Evolutionary conservation across 2,797 vertebrate species (phyloP).

Genomic region (Molothrus ater): DNA sequence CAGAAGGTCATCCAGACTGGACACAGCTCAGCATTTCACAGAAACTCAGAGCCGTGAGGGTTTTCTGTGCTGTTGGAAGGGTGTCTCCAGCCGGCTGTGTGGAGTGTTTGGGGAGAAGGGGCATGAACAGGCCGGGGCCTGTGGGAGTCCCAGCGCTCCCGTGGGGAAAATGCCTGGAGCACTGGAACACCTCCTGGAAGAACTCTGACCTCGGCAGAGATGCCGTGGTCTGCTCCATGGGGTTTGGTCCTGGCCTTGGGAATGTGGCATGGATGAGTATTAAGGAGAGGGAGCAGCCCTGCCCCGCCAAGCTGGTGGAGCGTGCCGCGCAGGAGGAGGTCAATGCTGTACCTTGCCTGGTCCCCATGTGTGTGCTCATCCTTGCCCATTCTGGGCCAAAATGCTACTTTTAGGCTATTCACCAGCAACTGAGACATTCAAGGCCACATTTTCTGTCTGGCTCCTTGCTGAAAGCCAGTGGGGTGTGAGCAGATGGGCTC

Average conservation of each 20-base stretch:
- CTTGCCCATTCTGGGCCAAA: rapidly evolving
- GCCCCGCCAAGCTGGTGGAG: background rate
- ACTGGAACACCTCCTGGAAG: rapidly evolving
- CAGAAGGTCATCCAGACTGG: background rate
- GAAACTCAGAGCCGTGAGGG: background rate
- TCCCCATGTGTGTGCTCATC: background rate
- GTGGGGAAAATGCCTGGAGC: no score
- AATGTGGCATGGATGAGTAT: rapidly evolving
- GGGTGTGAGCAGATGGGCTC: rapidly evolving
- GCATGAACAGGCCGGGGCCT: no score
- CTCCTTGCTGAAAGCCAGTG: background rate
- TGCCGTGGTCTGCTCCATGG: rapidly evolving
- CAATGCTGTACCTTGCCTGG: background rate
- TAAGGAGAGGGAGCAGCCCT: background rate
- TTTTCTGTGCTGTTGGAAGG: background rate
- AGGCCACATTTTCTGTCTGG: rapidly evolving
- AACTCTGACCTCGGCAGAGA: background rate
- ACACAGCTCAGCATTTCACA: background rate
- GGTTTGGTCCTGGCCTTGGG: rapidly evolving
- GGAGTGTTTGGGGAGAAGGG: no score
- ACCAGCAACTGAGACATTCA: background rate
- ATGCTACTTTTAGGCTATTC: background rate
- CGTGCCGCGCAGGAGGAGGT: rapidly evolving
- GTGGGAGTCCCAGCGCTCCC: no score
- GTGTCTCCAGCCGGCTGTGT: background rate